Base-by-base conservation (phyloP, 2,888 invertebrate species). In the Andrena dorsata region DNA sequence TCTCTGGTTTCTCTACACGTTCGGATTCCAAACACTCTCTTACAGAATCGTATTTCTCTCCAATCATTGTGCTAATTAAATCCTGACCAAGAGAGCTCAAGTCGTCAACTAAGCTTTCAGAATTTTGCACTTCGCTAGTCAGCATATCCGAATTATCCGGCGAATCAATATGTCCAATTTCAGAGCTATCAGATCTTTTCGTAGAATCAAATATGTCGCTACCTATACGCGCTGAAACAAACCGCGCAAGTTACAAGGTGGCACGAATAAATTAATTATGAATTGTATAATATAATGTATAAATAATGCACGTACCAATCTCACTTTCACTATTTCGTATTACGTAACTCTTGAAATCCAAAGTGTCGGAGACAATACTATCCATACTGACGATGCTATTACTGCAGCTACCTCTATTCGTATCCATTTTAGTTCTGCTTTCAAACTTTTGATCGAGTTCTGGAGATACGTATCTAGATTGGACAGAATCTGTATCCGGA, bases 131-230 rank as follows among this genome's bases (percentile, higher is more conserved):
- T 90, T 97, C 97, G n/a, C 96, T 96, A 47, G 95, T 94, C 74
- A 95, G 95, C 10, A 96, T 96, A 83, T 98, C 97, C 6, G 97
- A 97, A 13, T 96, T 95, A 94, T 97, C 97, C 0, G 97, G 97
- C 0, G 97, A 97, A 92, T 98, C 97, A 72, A 97, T 97, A 90
- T 98, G 97, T 13, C 96, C 96, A 69, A 97, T 96, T 76, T 93
- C 93, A 0, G 91, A 91, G 30, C 85, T 89, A 51, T 93, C 92
- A 2, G 92, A 93, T 26, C 80, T 89, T 53, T 90, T 93, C 3
- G 91, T 90, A 3, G 92, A 92, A 41, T 93, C 93, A 13, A 93
- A 84, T 80, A 93, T 92, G 41, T 93, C 93, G 64, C 93, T 93
- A 83, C 92, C 92, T 92, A 90, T 88, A 80, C 91, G 87, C 35